Conservation (phyloP, 23 tunicate species). For the Styela clava region DNA sequence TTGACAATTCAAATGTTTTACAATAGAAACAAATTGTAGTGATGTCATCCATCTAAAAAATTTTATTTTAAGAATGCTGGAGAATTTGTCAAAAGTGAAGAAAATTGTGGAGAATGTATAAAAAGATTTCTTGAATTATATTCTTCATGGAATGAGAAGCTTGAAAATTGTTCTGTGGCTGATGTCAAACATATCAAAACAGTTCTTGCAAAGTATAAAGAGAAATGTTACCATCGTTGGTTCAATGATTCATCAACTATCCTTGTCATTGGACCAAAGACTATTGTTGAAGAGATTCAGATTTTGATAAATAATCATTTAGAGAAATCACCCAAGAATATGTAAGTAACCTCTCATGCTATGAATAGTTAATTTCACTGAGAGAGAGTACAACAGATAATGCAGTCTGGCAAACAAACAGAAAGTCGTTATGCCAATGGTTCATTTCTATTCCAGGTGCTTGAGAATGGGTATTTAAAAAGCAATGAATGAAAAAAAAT, state of each 20-base stretch:
- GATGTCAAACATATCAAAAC: background rate
- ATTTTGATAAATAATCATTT: background rate
- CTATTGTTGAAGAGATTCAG: background rate
- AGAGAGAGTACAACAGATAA: too few species aligned
- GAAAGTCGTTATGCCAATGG: too few species aligned
- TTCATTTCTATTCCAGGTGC: too few species aligned
- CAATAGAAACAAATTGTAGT: too few species aligned
- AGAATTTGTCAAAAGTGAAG: background rate
- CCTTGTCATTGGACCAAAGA: background rate
- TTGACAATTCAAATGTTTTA: too few species aligned
- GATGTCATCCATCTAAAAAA: too few species aligned
- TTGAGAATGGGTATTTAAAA: too few species aligned
- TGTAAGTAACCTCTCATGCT: background rate
- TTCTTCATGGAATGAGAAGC: background rate
- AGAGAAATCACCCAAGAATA: background rate
- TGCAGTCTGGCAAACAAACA: too few species aligned
- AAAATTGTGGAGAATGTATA: background rate
- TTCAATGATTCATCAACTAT: background rate
- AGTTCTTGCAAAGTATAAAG: background rate
- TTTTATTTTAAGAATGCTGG: background rate
- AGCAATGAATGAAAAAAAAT: too few species aligned
- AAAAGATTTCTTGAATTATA: background rate
- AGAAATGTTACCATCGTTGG: background rate
- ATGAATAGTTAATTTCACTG: too few species aligned
- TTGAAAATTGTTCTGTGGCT: background rate